These are phyloP conservation scores for Anas flavirostris DNA, from an alignment of 2,797 vertebrate species.

Conservation along the genomic window DNA sequence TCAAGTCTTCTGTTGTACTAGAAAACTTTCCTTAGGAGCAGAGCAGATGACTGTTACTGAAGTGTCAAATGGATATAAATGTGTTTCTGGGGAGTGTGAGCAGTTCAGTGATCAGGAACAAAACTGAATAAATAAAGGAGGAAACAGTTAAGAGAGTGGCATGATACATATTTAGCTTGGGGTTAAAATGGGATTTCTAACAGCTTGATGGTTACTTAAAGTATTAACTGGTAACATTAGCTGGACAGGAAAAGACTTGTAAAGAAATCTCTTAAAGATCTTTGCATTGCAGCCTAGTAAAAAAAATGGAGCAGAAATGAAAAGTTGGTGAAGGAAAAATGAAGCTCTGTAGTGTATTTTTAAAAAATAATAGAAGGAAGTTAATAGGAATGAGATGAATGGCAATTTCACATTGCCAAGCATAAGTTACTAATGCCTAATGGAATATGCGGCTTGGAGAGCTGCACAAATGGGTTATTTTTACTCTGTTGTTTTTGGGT, in stretches of 20 bases:
- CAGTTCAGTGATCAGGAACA: neutral
- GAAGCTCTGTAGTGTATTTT: neutral
- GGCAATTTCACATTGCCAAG: neutral
- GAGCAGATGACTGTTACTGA: neutral
- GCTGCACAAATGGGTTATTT: conserved; percentile 19
- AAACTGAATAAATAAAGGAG: neutral
- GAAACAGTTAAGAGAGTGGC: neutral
- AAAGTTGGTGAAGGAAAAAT: neutral
- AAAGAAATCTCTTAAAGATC: neutral
- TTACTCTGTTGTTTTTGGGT: conserved; percentile 7
- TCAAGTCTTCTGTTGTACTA: neutral
- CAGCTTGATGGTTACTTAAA: neutral
- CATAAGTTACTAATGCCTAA: neutral
- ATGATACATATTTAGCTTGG: neutral
- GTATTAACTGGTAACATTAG: neutral
- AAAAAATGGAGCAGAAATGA: neutral
- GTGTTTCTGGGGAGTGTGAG: neutral
- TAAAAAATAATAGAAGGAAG: conserved; percentile 8
- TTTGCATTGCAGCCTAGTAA: neutral
- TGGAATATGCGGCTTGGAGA: neutral
- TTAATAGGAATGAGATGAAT: neutral
- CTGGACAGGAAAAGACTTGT: neutral
- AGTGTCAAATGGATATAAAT: neutral
- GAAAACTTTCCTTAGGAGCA: neutral
- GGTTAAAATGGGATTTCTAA: neutral